Base-by-base conservation (phyloP, 2,888 invertebrate species). In the Gasteruption jaculator region DNA sequence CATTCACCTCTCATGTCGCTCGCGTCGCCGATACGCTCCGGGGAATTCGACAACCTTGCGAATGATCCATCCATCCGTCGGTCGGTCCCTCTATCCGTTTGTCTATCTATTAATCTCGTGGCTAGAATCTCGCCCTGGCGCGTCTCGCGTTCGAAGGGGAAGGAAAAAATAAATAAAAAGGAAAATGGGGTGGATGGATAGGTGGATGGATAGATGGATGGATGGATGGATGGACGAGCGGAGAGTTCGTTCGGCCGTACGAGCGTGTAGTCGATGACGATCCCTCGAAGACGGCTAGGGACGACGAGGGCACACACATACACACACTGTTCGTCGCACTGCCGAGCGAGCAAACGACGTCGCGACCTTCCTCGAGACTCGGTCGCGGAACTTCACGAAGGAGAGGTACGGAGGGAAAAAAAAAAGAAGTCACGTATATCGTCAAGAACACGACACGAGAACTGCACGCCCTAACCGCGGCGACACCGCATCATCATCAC, bases 401-500 rank as follows among this genome's bases (percentile, higher is more conserved):
- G n/a, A n/a, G n/a, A n/a, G n/a, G n/a, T n/a, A n/a, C n/a, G n/a
- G n/a, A n/a, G n/a, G n/a, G n/a, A n/a, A n/a, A n/a, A n/a, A n/a
- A n/a, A n/a, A n/a, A n/a, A n/a, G n/a, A n/a, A n/a, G n/a, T n/a
- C n/a, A n/a, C n/a, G n/a, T n/a, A n/a, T n/a, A n/a, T n/a, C n/a
- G n/a, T n/a, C n/a, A n/a, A n/a, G n/a, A n/a, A n/a, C n/a, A n/a
- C n/a, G n/a, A 60, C 58, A 60, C 61, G 56, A 63, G 57, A 60
- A 60, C 60, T 60, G 63, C 61, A 67, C 62, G 65, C 65, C 65
- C 65, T 67, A 65, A 65, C 62, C 65, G 65, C 65, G 65, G 64
- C 57, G 60, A 65, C 59, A 66, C 65, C 66, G 65, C 66, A 65
- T 63, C 65, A 43, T 43, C 43, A 46, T 44, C 29, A n/a, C n/a